Evolutionary conservation across 1,140 invertebrate species (phyloP).

Genomic region (Microplitis mediator): DNA sequence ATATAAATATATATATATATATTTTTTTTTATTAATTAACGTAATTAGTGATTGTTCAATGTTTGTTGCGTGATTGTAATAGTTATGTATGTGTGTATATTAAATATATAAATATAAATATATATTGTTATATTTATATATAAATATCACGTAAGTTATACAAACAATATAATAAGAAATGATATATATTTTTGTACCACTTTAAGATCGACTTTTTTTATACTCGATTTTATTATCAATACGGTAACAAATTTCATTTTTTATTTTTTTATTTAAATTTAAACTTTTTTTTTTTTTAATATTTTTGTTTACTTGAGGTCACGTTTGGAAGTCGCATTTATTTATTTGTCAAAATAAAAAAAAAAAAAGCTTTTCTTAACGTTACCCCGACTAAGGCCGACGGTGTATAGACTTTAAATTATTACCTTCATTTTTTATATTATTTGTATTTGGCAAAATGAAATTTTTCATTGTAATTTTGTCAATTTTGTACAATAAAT

Average conservation of each 20-base stretch:
- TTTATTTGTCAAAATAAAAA: conserved; percentile 17
- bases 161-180: background rate
- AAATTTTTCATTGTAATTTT: background rate
- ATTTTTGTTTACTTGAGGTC: conserved; percentile 26
- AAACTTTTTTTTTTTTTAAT: too few species aligned
- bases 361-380: conserved; percentile 27
- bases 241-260: background rate
- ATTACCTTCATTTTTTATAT: conserved; percentile 22
- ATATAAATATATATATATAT: background rate
- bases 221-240: background rate
- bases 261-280: background rate
- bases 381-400: conserved; percentile 35
- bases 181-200: conserved; percentile 8
- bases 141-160: background rate
- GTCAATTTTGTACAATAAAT: conserved; percentile 31
- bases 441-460: conserved; percentile 12
- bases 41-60: background rate
- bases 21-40: background rate
- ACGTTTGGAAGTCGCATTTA: conserved; percentile 27
- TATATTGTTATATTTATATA: too few species aligned
- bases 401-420: conserved; percentile 31
- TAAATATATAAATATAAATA: too few species aligned
- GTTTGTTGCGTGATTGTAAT: too few species aligned
- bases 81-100: too few species aligned
- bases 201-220: background rate